Percentiles rank a stretch among this genome's conserved stretches.
Evolutionary conservation across 2,113 vertebrate genomes (phyloP).

Genomic region (Nothoprocta pentlandii): DNA sequence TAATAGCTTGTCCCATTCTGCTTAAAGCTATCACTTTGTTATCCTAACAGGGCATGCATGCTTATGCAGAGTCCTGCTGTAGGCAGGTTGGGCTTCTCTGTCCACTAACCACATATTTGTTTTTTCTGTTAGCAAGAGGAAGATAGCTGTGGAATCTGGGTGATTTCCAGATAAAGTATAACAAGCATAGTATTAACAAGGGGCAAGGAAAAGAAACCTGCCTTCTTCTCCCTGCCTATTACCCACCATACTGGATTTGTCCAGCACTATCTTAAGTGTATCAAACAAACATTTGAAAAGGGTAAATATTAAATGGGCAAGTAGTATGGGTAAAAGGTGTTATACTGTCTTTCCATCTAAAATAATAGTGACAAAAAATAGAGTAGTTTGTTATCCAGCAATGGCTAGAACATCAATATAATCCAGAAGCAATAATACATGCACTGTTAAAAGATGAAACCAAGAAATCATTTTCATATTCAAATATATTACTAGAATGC

Average conservation of each 20-base stretch:
- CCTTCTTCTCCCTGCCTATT: background rate
- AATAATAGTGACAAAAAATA: background rate
- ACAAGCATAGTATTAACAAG: background rate
- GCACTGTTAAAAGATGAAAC: background rate
- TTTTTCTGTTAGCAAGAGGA: background rate
- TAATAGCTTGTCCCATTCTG: background rate
- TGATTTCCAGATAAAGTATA: background rate
- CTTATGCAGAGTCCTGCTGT: accelerated
- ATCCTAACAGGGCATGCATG: background rate
- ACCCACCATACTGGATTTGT: background rate
- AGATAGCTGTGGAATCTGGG: background rate
- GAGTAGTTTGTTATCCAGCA: background rate
- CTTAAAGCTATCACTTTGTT: background rate
- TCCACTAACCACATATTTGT: background rate
- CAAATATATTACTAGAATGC: background rate
- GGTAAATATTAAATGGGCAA: background rate
- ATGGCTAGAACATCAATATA: background rate
- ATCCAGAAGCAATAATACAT: background rate
- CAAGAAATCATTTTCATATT: background rate
- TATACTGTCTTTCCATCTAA: background rate
- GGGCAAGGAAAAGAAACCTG: background rate
- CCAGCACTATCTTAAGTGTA: background rate
- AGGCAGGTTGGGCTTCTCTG: background rate
- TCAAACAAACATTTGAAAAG: background rate
- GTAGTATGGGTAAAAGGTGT: background rate